Base-by-base conservation (phyloP, 2,797 vertebrate species). In the Nyctibius grandis region DNA sequence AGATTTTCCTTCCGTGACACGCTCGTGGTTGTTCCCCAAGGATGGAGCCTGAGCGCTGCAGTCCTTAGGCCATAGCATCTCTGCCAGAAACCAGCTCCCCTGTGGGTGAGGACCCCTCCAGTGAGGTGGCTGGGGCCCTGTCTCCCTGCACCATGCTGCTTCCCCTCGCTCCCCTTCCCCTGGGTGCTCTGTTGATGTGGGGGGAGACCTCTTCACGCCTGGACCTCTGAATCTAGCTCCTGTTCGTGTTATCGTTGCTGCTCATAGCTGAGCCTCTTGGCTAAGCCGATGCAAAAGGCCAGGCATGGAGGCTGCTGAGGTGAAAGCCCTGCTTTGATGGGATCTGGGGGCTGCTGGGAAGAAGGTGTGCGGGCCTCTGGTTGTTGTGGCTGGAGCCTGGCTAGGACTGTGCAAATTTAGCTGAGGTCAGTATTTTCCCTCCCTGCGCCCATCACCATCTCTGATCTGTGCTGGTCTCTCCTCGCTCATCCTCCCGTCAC, bases 401-500 rank as follows among this genome's bases (percentile, higher is more conserved):
- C 70, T 50, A 42, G 64, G n/a, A 11, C 3, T 4, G 16, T 31
- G 38, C 50, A 19, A 10, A 22, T 85, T 76, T 68, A 68, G 54
- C 44, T 1, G 5, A 36, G 64, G 44, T 38, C n/a, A 42, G 38
- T 76, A 34, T 81, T 81, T 73, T 23, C 11, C 82, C 29, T 61
- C n/a, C 15, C 34, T 54, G 40, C 19, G 31, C 21, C 17, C 19
- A 33, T 44, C 42, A 22, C 34, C 21, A 5, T 16, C 42, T 68
- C 65, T 56, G 42, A 45, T 50, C 57, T 48, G 31, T 36, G 75
- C 63, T 56, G 18, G 20, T 70, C 9, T 77, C 13, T 61, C n/a
- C 40, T 40, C 1, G 0, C n/a, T n/a, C 36, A 60, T 48, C 42
- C 22, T 54, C 9, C 4, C 1, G 0, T n/a, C 2, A 0, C 38